Conservation (phyloP, 2,797 vertebrate species). For the Ambastaia sidthimunki region DNA sequence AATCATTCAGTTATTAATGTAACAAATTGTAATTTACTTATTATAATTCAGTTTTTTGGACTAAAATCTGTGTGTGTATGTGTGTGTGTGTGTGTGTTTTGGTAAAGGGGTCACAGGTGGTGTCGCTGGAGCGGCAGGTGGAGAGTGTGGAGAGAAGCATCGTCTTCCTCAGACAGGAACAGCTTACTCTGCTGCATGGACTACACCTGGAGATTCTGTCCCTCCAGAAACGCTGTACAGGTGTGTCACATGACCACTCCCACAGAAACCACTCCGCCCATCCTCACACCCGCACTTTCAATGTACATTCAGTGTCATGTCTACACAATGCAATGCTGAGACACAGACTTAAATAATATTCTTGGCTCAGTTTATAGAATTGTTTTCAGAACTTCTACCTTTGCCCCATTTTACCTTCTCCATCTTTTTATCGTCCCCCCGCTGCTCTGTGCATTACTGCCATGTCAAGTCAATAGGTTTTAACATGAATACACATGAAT, state of each 20-base stretch:
- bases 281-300: not conserved
- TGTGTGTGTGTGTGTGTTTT: constrained; percentile 21
- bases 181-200: constrained; percentile 89
- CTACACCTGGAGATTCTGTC: constrained; percentile 95
- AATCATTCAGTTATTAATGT: too few relatives aligned
- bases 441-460: too few relatives aligned
- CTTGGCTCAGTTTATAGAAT: too few relatives aligned
- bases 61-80: too few relatives aligned
- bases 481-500: too few relatives aligned
- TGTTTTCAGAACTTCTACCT: too few relatives aligned
- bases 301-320: not conserved
- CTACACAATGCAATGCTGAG: constrained; percentile 4
- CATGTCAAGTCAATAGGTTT: too few relatives aligned
- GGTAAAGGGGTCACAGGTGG: constrained; percentile 65
- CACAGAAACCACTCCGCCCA: not conserved
- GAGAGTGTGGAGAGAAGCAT: constrained; percentile 91
- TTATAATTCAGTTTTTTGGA: too few relatives aligned
- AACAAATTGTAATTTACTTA: too few relatives aligned
- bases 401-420: too few relatives aligned
- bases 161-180: constrained; percentile 92
- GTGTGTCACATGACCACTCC: constrained; percentile 74
- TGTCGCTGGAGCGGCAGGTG: constrained; percentile 89
- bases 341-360: not conserved
- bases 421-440: too few relatives aligned
- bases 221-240: constrained; percentile 94